Percentiles rank a stretch among this genome's conserved stretches.
phyloP scores from a whole-genome alignment of 2,888 invertebrate species.

The Netelia fuscicornis region DNA sequence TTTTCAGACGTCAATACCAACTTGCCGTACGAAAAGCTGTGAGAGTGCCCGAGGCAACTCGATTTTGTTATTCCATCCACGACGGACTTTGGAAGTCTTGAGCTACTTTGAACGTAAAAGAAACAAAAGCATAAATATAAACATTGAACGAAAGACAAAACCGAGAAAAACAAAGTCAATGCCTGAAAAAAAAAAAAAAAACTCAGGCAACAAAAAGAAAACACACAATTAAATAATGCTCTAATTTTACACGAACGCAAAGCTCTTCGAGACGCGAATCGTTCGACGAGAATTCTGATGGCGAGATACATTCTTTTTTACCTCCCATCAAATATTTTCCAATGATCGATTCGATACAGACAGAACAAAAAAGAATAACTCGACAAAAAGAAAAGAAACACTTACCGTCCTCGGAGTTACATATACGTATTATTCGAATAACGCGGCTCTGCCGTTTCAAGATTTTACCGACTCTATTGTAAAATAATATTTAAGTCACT shows the following conservation, averaged over 20 bases:
- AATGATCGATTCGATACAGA: constrained; percentile 15
- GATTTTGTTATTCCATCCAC: constrained; percentile 85
- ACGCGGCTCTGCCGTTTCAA: constrained; percentile 64
- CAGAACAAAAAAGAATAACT: constrained; percentile 1
- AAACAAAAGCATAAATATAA: constrained; percentile 57
- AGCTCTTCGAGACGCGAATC: constrained; percentile 24
- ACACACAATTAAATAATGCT: constrained; percentile 40
- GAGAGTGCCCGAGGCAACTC: constrained; percentile 88
- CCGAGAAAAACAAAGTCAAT: constrained; percentile 58
- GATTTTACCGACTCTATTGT: constrained; percentile 75
- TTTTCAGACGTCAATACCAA: constrained; percentile 94
- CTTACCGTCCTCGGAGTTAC: constrained; percentile 58
- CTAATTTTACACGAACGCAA: constrained; percentile 50
- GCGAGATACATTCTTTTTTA: neutral
- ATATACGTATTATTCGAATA: constrained; percentile 60
- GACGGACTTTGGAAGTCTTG: constrained; percentile 79
- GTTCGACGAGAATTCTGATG: constrained; percentile 14
- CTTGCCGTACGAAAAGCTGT: constrained; percentile 97
- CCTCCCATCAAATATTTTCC: constrained; percentile 23
- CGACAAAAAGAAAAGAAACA: constrained; percentile 27
- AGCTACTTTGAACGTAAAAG: constrained; percentile 72
- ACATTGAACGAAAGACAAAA: constrained; percentile 30
- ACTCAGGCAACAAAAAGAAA: neutral
- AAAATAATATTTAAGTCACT: constrained; percentile 81
- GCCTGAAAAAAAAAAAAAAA: neutral